Conservation (phyloP, 2,888 invertebrate genomes). For the Agrotis exclamationis region DNA sequence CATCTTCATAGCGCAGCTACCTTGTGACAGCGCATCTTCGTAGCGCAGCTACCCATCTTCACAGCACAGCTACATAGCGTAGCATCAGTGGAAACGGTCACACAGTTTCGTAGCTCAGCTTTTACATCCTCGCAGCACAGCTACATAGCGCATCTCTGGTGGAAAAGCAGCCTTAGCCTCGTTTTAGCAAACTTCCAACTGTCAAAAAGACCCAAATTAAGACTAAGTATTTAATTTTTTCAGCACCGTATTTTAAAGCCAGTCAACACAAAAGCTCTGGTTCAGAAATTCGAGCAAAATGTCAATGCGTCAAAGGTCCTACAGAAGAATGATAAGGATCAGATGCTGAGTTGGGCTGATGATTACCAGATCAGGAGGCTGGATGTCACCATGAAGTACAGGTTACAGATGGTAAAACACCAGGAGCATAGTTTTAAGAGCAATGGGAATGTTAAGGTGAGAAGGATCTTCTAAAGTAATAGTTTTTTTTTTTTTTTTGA, state of each 20-base stretch:
- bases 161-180: too few species aligned
- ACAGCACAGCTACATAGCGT: too few species aligned
- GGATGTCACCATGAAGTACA: slow-evolving; percentile 74
- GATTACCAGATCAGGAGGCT: slow-evolving; percentile 75
- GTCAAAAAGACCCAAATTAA: too few species aligned
- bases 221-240: background rate
- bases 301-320: slow-evolving; percentile 32
- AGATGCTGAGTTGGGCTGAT: slow-evolving; percentile 70
- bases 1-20: too few species aligned
- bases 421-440: slow-evolving; percentile 73
- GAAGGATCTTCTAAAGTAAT: background rate
- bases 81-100: too few species aligned
- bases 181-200: too few species aligned
- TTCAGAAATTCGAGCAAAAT: slow-evolving; percentile 37
- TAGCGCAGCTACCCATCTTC: too few species aligned
- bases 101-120: too few species aligned
- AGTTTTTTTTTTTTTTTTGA: too few species aligned
- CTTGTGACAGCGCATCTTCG: too few species aligned
- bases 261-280: background rate
- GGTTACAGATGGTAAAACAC: slow-evolving; percentile 77
- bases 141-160: too few species aligned
- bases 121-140: too few species aligned
- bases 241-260: slow-evolving; percentile 7
- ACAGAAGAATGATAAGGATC: slow-evolving; percentile 64
- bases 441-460: slow-evolving; percentile 70